Evolutionary conservation across 2,113 vertebrate species (phyloP).

Genomic region (Bombycilla garrulus): DNA sequence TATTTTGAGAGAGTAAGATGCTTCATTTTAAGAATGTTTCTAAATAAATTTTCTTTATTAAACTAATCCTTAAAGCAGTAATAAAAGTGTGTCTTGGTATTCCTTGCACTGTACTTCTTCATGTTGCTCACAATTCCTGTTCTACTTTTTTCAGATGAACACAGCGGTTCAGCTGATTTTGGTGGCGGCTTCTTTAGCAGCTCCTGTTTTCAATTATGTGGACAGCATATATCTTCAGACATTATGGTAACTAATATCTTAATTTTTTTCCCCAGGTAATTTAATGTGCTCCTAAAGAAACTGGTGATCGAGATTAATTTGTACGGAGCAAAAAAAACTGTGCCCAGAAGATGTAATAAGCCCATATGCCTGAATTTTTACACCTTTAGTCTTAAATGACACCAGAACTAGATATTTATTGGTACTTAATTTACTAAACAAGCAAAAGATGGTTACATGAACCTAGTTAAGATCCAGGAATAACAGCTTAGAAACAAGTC

Average conservation of each 20-base stretch:
- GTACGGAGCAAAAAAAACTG: neutral
- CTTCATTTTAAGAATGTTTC: neutral
- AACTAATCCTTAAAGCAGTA: neutral
- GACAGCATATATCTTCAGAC: conserved; percentile 90
- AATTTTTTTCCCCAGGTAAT: neutral
- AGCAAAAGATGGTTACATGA: neutral
- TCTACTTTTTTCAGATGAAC: conserved; percentile 81
- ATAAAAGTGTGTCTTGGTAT: neutral
- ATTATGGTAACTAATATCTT: conserved; percentile 82
- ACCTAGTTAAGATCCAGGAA: neutral
- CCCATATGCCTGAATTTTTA: neutral
- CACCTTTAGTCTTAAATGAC: neutral
- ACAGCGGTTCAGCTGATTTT: conserved; percentile 91
- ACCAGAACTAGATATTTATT: neutral
- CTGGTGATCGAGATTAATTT: neutral
- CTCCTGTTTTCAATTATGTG: conserved; percentile 93
- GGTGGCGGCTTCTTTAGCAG: conserved; percentile 92
- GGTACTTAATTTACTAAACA: neutral
- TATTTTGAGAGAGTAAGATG: neutral
- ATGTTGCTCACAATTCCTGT: neutral
- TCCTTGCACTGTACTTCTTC: neutral
- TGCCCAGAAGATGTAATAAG: neutral
- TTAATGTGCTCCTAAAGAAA: neutral
- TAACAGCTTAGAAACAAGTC: neutral
- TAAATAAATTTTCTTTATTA: neutral